Evolutionary conservation across 1,140 invertebrate genomes (phyloP).

Genomic region (Eumaeus atala): DNA sequence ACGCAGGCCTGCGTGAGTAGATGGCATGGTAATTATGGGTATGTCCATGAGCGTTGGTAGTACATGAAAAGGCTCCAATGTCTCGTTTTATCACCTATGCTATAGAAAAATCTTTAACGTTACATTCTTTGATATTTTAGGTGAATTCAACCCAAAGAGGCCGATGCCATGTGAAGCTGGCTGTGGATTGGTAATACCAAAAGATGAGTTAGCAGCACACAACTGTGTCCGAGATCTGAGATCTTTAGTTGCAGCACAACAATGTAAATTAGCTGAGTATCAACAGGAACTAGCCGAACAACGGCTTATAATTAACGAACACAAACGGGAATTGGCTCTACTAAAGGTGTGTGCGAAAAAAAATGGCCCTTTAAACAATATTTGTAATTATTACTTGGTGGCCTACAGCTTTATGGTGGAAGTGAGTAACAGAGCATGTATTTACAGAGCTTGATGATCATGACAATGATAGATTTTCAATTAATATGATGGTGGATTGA

Average conservation of each 20-base stretch:
- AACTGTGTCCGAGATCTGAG: conserved; percentile 94
- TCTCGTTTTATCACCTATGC: too few relatives aligned
- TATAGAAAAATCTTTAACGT: too few relatives aligned
- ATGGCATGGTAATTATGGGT: too few relatives aligned
- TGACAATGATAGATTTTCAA: too few relatives aligned
- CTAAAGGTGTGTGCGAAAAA: conserved; percentile 79
- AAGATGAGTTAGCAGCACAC: conserved; percentile 95
- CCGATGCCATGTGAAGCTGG: conserved; percentile 94
- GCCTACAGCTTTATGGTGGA: too few relatives aligned
- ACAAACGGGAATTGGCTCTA: conserved; percentile 90
- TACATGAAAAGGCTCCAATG: too few relatives aligned
- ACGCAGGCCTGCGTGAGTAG: too few relatives aligned
- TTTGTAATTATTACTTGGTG: too few relatives aligned
- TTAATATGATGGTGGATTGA: too few relatives aligned
- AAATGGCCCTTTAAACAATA: not conserved
- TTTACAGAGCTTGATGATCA: too few relatives aligned
- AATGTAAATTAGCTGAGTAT: conserved; percentile 88
- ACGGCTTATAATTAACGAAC: conserved; percentile 89
- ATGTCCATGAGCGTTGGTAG: too few relatives aligned
- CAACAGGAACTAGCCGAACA: conserved; percentile 90
- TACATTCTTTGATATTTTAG: conserved; percentile 31
- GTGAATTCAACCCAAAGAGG: conserved; percentile 88
- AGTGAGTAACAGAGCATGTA: too few relatives aligned
- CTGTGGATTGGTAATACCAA: conserved; percentile 94
- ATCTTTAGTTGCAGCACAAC: conserved; percentile 87